A percentile compares a stretch with the other conserved stretches of the same genome.
Conservation (phyloP, 2,113 vertebrate genomes). For the Festucalex cinctus region DNA sequence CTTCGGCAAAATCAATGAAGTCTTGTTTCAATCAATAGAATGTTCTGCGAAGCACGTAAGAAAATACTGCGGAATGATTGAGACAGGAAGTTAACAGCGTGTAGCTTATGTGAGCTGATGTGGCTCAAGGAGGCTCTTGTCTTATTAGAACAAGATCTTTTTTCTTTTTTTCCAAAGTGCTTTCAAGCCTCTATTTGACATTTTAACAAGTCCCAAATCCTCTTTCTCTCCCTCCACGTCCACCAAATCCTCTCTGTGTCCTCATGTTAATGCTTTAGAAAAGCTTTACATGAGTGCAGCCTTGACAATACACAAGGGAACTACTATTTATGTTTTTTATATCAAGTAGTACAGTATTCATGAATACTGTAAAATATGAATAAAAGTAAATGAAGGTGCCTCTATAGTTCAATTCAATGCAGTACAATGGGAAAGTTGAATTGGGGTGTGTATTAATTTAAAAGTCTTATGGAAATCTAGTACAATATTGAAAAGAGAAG, state of each 20-base stretch:
- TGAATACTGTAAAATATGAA: background rate
- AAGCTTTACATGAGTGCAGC: constrained; percentile 23
- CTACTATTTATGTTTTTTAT: background rate
- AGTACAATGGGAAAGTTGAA: background rate
- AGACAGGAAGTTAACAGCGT: constrained; percentile 44
- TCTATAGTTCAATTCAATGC: background rate
- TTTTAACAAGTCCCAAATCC: constrained; percentile 38
- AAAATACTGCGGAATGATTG: no score
- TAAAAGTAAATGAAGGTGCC: background rate
- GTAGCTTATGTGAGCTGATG: constrained; percentile 15
- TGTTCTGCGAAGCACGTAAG: no score
- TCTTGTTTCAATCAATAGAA: no score
- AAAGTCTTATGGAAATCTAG: background rate
- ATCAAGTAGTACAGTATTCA: background rate
- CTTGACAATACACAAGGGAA: constrained; percentile 8
- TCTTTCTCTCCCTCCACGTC: constrained; percentile 31
- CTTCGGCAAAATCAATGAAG: no score
- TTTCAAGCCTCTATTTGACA: constrained; percentile 34
- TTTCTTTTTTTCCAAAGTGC: constrained; percentile 6
- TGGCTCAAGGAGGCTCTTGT: background rate
- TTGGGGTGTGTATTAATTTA: background rate
- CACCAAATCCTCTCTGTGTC: constrained; percentile 41
- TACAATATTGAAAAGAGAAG: background rate
- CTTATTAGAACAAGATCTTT: background rate
- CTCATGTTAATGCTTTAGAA: constrained; percentile 26